Evolutionary conservation across 2,113 vertebrate species (phyloP).

Genomic region (Sminthopsis crassicaudata): DNA sequence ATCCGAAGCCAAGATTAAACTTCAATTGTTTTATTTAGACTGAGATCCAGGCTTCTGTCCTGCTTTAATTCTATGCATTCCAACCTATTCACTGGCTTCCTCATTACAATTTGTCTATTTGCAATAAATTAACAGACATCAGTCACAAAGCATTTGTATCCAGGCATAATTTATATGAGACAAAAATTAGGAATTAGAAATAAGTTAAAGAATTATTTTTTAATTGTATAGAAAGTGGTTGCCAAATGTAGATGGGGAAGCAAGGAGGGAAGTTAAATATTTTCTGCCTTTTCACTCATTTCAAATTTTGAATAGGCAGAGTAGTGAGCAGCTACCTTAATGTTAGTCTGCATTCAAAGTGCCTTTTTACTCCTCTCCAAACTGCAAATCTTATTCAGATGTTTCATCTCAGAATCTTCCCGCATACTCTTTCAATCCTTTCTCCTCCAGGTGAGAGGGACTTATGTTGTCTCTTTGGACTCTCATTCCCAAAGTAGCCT

Average conservation of each 20-base stretch:
- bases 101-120: not conserved
- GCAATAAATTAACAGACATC: not conserved
- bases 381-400: not conserved
- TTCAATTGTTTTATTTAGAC: not conserved
- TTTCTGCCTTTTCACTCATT: not conserved
- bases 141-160: not conserved
- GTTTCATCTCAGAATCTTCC: not conserved
- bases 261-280: not conserved
- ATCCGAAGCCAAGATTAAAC: not conserved
- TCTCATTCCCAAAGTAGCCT: not conserved
- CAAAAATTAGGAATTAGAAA: not conserved
- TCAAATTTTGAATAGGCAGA: not conserved
- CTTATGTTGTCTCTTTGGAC: not conserved
- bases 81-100: not conserved
- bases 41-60: not conserved
- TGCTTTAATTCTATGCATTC: not conserved
- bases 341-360: not conserved
- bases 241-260: not conserved
- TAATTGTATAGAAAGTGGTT: not conserved
- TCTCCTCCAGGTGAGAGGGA: not conserved
- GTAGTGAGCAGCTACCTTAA: not conserved
- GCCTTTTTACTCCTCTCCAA: not conserved
- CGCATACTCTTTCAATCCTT: not conserved
- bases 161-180: not conserved
- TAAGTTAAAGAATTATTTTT: not conserved